phyloP scores from a whole-genome alignment of 2,113 vertebrate genomes.

The Ctenodactylus gundi region DNA sequence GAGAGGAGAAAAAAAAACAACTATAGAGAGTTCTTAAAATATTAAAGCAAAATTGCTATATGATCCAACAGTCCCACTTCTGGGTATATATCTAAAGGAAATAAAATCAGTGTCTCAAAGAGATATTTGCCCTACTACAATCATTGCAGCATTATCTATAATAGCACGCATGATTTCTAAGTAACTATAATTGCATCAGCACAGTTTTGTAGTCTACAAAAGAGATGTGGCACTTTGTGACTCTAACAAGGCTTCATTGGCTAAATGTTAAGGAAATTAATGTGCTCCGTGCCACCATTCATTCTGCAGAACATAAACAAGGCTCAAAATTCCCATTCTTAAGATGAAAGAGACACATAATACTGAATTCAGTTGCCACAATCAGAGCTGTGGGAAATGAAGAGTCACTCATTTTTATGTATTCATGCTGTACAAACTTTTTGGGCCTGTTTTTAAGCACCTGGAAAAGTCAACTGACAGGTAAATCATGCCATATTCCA shows the following conservation, averaged over 20 bases:
- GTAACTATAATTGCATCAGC: neutral
- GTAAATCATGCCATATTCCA: neutral
- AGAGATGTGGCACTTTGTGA: neutral
- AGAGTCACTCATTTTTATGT: neutral
- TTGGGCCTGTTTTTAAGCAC: neutral
- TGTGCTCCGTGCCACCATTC: neutral
- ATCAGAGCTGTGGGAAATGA: neutral
- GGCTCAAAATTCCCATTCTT: conserved; percentile 9
- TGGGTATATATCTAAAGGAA: neutral
- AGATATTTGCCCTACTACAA: neutral
- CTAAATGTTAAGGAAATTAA: conserved; percentile 46
- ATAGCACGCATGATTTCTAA: neutral
- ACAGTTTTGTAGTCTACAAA: conserved; percentile 7
- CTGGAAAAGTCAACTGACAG: neutral
- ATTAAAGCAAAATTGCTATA: neutral
- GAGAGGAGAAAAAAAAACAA: too few relatives aligned
- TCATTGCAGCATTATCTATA: neutral
- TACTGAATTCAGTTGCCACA: neutral
- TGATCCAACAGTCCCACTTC: neutral
- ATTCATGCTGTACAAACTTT: conserved; percentile 1
- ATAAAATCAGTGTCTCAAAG: neutral
- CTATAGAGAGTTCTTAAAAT: neutral
- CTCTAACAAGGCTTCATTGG: neutral
- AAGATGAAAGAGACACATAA: neutral
- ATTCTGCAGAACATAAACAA: neutral